phyloP scores from a whole-genome alignment of 2,797 vertebrate species.

The Momotus momota region DNA sequence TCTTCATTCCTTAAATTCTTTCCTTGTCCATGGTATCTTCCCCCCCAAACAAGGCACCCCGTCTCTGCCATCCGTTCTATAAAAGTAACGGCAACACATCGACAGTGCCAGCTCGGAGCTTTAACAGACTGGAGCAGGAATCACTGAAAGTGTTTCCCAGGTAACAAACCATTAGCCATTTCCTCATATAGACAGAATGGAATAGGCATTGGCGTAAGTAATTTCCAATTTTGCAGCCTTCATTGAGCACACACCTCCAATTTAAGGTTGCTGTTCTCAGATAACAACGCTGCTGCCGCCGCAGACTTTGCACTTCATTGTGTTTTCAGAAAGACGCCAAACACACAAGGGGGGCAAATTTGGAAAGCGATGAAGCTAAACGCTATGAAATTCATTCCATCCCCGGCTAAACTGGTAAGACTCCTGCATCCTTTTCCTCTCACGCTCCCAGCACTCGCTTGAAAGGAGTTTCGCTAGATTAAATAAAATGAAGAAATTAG shows the following conservation, averaged over 20 bases:
- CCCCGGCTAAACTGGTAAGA: background rate
- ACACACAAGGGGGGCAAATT: background rate
- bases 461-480: background rate
- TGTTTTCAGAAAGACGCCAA: background rate
- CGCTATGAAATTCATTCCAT: background rate
- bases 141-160: background rate
- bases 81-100: background rate
- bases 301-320: background rate
- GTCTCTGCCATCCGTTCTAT: background rate
- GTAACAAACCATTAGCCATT: constrained; percentile 3
- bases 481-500: background rate
- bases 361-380: background rate
- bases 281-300: background rate
- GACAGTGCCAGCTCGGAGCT: background rate
- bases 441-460: background rate
- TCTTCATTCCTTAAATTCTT: constrained; percentile 46
- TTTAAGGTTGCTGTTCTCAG: background rate
- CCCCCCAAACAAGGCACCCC: background rate
- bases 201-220: background rate
- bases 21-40: background rate
- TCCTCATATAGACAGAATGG: background rate
- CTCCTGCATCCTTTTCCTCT: background rate
- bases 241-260: background rate
- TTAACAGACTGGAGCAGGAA: background rate
- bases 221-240: constrained; percentile 13